Percentiles rank a stretch among this genome's conserved stretches.
phyloP scores from a whole-genome alignment of 2,113 vertebrate genomes.

The Pipa parva region DNA sequence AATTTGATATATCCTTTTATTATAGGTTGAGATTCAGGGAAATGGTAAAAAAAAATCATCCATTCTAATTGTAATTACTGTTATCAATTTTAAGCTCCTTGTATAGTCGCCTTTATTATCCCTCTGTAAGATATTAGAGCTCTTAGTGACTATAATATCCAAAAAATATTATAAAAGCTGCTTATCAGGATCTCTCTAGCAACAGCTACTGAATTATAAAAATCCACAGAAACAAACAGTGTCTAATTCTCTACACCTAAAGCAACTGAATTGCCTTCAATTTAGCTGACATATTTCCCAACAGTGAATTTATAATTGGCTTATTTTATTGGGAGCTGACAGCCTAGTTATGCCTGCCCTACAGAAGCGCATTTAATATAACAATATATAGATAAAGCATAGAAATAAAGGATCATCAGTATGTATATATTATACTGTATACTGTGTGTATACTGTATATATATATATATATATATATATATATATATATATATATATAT shows the following conservation, averaged over 20 bases:
- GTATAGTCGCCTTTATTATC: background rate
- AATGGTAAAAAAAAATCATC: background rate
- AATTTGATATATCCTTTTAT: conserved; percentile 16
- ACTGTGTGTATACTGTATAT: too few relatives aligned
- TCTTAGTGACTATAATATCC: conserved; percentile 1
- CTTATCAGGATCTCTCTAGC: background rate
- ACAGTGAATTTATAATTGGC: background rate
- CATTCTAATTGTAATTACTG: conserved; percentile 15
- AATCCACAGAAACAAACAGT: background rate
- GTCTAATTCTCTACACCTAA: background rate
- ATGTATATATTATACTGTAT: too few relatives aligned
- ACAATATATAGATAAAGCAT: too few relatives aligned
- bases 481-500: too few relatives aligned
- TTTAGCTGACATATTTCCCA: too few relatives aligned
- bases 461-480: too few relatives aligned
- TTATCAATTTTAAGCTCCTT: conserved; percentile 7
- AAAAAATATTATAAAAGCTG: conserved; percentile 3
- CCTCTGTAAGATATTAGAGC: background rate
- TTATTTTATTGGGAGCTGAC: background rate
- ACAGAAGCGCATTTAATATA: background rate
- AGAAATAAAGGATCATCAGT: too few relatives aligned
- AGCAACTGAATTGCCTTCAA: too few relatives aligned
- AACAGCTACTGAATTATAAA: background rate
- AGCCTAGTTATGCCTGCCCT: background rate
- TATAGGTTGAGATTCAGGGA: conserved; percentile 1